These are phyloP conservation scores for Gallinago media DNA, from an alignment of 2,113 vertebrate species.

Conservation along the genomic window DNA sequence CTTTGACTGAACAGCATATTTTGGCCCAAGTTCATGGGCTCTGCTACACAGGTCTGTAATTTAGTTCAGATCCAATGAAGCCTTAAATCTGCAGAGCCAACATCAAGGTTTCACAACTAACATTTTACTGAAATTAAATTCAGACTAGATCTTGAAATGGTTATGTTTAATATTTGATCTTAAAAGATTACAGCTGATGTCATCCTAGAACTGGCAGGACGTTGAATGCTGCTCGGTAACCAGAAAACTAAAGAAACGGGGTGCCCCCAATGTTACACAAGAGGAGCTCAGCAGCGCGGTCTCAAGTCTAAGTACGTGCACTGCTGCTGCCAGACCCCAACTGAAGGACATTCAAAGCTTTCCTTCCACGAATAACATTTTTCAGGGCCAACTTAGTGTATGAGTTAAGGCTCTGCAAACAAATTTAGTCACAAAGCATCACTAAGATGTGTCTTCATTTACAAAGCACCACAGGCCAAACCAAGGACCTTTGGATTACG, in stretches of 20 bases:
- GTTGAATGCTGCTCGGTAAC: not conserved
- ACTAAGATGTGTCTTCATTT: not conserved
- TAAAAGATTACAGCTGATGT: not conserved
- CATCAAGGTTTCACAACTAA: not conserved
- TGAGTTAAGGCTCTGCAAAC: not conserved
- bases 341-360: not conserved
- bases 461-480: not conserved
- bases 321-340: not conserved
- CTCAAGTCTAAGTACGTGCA: too few species aligned
- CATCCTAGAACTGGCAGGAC: not conserved
- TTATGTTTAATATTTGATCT: not conserved
- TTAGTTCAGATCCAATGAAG: not conserved
- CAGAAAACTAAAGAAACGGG: not conserved
- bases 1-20: not conserved
- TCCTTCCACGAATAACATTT: not conserved
- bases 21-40: not conserved
- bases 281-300: not conserved
- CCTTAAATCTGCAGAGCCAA: not conserved
- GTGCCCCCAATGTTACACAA: accelerated
- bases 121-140: not conserved
- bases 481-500: not conserved
- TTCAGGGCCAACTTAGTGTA: not conserved
- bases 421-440: not conserved
- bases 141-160: not conserved
- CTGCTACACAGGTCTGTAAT: not conserved